Base-by-base conservation (phyloP, 2,113 vertebrate genomes). In the Formicarius rufipectus region DNA sequence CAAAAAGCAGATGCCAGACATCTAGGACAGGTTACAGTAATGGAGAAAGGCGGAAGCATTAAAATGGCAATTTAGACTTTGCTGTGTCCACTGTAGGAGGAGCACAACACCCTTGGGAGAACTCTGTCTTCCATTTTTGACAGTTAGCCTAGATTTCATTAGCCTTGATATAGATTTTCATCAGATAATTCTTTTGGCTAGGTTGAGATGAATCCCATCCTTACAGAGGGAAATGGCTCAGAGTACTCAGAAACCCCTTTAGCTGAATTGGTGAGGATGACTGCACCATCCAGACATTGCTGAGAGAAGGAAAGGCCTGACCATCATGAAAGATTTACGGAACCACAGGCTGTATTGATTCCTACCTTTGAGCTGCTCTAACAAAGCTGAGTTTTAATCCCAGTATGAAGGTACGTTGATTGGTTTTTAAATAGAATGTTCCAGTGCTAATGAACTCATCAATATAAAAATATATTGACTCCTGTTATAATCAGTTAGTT, bases 361-460 rank as follows among this genome's bases (percentile, higher is more conserved):
- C 60, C n/a, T 78, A 53, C 72, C 8, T 7, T 64, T 79, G 63
- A 76, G 76, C 63, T 96, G 64, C 63, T 94, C 77, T 78, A 95
- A 93, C 74, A 94, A 90, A 92, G 39, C 82, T 92, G 66, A 81
- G 92, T 95, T 95, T 96, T 95, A 97, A 95, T 92, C 71, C 82
- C 45, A 9, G 16, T 69, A 77, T 90, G 83, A 91, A 95, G 42
- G 87, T 50, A 77, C 1, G 14, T 80, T 92, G 96, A 96, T 85
- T 94, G 95, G 67, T 88, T 96, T 97, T 90, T 95, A 95, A 96
- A 95, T 59, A 92, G 87, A 84, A 72, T 78, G 81, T 96, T 97
- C 68, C 69, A 91, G 47, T 84, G 82, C 47, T 97, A 97, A 97
- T 92, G 95, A 96, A 95, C 78, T 80, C 82, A 92, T 97, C 95